Percentiles rank a stretch among this genome's conserved stretches.
phyloP scores from a whole-genome alignment of 2,888 invertebrate genomes.

The Latrodectus elegans region DNA sequence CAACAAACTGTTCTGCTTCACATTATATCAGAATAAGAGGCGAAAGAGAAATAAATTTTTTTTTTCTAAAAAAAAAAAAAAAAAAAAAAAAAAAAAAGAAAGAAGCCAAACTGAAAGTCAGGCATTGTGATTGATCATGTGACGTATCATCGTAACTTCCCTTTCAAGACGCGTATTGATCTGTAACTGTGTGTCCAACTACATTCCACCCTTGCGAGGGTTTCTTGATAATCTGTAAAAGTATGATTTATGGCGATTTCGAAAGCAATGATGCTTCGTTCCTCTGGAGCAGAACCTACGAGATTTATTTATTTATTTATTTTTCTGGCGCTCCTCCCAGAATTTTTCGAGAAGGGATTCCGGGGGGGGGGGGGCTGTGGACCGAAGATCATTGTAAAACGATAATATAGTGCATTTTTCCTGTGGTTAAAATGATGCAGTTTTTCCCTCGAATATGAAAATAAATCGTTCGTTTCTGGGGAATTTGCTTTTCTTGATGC shows the following conservation, averaged over 20 bases:
- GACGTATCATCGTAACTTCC: constrained; percentile 2
- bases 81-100: no score
- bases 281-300: background rate
- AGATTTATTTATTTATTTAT: background rate
- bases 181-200: background rate
- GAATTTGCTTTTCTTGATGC: no score
- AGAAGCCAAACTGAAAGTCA: no score
- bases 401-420: background rate
- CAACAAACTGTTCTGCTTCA: no score
- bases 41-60: background rate
- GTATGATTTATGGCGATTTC: background rate
- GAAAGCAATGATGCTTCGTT: background rate
- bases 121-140: background rate
- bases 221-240: constrained; percentile 5
- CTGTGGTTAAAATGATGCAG: background rate
- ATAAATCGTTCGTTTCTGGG: no score
- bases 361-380: background rate
- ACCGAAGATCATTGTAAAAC: background rate
- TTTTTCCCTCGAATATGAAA: no score
- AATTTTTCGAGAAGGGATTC: background rate
- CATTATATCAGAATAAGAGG: background rate
- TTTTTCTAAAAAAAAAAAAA: no score
- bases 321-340: background rate
- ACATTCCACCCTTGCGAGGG: background rate
- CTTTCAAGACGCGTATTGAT: background rate